Evolutionary conservation across 2,797 vertebrate species (phyloP).

Genomic region (Prionace glauca): DNA sequence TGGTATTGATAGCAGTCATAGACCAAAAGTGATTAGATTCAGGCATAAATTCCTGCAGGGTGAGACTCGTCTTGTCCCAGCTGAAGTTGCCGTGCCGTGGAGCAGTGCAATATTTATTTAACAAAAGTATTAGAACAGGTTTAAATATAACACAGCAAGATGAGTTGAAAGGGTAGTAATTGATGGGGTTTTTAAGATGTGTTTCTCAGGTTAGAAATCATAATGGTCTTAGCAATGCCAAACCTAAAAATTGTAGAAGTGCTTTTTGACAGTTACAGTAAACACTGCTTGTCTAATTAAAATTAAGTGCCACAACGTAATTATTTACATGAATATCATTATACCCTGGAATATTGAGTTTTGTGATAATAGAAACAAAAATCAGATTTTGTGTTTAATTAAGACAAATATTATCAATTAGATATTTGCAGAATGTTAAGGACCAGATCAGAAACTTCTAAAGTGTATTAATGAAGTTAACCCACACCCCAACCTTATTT

Average conservation of each 20-base stretch:
- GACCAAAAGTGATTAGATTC: background rate
- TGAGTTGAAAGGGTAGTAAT: background rate
- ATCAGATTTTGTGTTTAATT: slow-evolving; percentile 26
- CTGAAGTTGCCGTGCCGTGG: background rate
- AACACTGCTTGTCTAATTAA: background rate
- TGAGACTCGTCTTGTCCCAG: background rate
- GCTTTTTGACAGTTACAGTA: background rate
- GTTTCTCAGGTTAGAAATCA: background rate
- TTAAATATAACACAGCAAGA: background rate
- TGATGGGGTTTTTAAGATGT: background rate
- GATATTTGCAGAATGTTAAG: slow-evolving; percentile 34
- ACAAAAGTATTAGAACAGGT: background rate
- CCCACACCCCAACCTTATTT: too few species aligned
- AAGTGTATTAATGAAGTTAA: too few species aligned
- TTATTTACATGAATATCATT: background rate
- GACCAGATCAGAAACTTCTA: too few species aligned
- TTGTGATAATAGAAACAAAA: slow-evolving; percentile 39
- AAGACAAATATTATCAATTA: slow-evolving; percentile 36
- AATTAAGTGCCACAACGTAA: background rate
- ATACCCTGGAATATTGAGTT: background rate
- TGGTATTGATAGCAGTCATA: background rate
- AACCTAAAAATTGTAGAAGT: background rate
- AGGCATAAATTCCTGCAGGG: background rate
- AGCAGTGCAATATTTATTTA: background rate
- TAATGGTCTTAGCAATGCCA: background rate